These are phyloP conservation scores for Aporrectodea caliginosa DNA, from an alignment of 1,140 invertebrate species.

Conservation along the genomic window DNA sequence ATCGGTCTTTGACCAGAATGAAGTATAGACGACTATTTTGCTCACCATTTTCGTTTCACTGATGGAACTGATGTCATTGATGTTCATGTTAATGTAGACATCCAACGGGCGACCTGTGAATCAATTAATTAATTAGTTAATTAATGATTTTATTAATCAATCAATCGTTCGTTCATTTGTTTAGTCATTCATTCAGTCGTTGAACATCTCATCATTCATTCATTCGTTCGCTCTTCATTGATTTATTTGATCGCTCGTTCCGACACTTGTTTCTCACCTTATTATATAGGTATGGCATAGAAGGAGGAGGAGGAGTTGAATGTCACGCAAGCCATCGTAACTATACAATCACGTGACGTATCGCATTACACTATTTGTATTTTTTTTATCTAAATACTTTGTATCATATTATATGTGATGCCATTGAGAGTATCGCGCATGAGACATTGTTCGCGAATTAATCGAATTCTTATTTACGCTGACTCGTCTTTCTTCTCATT, in stretches of 20 bases:
- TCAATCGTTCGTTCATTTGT: background rate
- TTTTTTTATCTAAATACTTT: too few relatives aligned
- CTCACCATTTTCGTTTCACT: conserved; percentile 21
- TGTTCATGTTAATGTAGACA: conserved; percentile 15
- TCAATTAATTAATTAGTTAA: background rate
- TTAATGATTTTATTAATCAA: background rate
- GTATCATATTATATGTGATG: too few relatives aligned
- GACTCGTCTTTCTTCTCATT: too few relatives aligned
- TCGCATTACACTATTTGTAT: too few relatives aligned
- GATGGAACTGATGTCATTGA: conserved; percentile 26
- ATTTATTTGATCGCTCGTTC: background rate
- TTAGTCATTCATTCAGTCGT: background rate
- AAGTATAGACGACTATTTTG: background rate
- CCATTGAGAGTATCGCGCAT: too few relatives aligned
- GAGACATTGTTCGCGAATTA: too few relatives aligned
- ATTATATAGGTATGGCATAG: too few relatives aligned
- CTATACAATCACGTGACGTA: too few relatives aligned
- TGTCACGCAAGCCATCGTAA: too few relatives aligned
- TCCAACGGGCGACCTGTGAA: background rate
- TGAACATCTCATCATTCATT: background rate
- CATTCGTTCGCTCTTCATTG: background rate
- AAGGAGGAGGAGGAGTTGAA: background rate
- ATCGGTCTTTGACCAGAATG: background rate
- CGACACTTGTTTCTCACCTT: background rate
- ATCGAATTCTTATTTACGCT: too few relatives aligned